Evolutionary conservation across 2,888 invertebrate genomes (phyloP).

Genomic region (Ceriagrion tenellum): DNA sequence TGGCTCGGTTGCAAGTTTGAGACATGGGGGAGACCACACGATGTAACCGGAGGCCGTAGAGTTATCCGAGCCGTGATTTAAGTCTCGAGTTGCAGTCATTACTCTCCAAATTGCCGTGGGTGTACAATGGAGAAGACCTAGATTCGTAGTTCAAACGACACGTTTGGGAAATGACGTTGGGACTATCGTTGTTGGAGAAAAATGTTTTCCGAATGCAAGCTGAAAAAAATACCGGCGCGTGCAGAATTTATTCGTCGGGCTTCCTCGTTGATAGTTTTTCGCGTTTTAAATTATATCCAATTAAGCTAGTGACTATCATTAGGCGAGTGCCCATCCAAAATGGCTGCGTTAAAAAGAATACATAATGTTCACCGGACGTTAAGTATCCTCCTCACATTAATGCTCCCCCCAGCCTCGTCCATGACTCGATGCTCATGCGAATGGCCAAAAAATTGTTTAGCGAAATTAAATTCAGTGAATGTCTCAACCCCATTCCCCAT

Average conservation of each 20-base stretch:
- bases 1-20: not conserved
- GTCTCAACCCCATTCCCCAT: too few relatives aligned
- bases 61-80: not conserved
- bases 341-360: not conserved
- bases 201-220: not conserved
- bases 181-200: not conserved
- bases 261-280: not conserved
- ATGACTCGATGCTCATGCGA: not conserved
- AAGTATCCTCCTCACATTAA: not conserved
- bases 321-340: not conserved
- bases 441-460: not conserved
- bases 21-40: not conserved
- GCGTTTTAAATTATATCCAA: not conserved
- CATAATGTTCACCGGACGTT: not conserved
- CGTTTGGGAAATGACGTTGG: not conserved
- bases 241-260: not conserved
- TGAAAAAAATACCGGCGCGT: not conserved
- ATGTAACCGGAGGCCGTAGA: not conserved
- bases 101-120: not conserved
- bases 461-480: not conserved
- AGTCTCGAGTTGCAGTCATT: not conserved
- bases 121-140: not conserved
- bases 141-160: not conserved
- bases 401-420: not conserved
- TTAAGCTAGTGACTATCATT: not conserved